Percentiles rank a stretch among this genome's conserved stretches.
Evolutionary conservation across 2,113 vertebrate species (phyloP).

Genomic region (Zosterops japonicus): DNA sequence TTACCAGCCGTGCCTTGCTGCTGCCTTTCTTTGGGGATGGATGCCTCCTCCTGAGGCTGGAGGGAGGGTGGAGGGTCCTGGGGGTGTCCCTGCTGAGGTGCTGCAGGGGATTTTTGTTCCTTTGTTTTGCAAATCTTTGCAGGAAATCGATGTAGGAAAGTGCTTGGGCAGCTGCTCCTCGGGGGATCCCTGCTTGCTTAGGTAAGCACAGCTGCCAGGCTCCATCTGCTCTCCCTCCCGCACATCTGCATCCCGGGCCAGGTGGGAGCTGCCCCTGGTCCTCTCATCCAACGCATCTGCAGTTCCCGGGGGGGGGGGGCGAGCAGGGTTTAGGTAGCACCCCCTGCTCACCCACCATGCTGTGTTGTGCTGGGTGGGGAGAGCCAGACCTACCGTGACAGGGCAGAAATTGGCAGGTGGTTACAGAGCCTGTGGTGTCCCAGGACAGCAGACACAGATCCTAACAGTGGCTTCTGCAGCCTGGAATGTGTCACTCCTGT

Average conservation of each 20-base stretch:
- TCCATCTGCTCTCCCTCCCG: neutral
- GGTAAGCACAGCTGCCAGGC: conserved; percentile 78
- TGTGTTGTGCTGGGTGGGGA: neutral
- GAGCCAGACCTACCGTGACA: neutral
- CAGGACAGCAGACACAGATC: neutral
- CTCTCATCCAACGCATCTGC: accelerated
- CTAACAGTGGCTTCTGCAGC: neutral
- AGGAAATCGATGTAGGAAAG: conserved; percentile 89
- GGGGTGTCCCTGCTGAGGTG: conserved; percentile 44
- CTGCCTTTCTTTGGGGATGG: neutral
- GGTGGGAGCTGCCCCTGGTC: neutral
- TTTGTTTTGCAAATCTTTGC: conserved; percentile 86
- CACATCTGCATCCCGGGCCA: neutral
- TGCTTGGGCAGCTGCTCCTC: conserved; percentile 82
- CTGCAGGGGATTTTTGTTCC: conserved; percentile 53
- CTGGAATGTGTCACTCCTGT: neutral
- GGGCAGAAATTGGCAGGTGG: neutral
- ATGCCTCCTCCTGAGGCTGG: neutral
- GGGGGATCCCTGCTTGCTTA: conserved; percentile 80
- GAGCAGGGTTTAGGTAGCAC: neutral
- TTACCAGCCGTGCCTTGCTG: neutral
- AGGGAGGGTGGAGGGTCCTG: neutral
- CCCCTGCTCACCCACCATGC: neutral
- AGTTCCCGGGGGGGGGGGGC: neutral
- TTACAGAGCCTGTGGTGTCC: neutral